Evolutionary conservation across 2,113 vertebrate genomes (phyloP), one percentile per base, ranked within the genome.

Genomic region (Otolemur garnettii): DNA sequence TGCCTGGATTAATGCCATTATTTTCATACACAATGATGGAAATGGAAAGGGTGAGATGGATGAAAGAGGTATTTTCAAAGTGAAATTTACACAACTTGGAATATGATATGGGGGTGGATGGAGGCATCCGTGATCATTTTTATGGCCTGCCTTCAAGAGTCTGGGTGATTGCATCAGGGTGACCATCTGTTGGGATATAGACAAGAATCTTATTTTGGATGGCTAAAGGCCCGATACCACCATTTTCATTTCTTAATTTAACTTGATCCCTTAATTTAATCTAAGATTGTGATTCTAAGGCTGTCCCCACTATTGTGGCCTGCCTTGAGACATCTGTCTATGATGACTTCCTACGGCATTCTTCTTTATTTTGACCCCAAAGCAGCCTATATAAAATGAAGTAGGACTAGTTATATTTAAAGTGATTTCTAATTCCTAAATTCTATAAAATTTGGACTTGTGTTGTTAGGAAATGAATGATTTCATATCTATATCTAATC

Each of bases 291-390:
- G 22, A 66, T 74, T 91, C 55, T 62, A 68, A 85, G 50, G 17
- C 53, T 85, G 17, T 71, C 30, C 1, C 14, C 18, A 74, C 19
- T 14, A 12, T 9, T 11, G 35, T 45, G 60, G 66, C 10, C 22
- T 45, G 60, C 26, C 88, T 86, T 22, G 79, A 18, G 62, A 62
- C 2, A 13, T 42, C 50, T 50, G 8, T 81, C 42, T 69, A 12
- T 1, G 30, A 0, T 60, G 35, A 80, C 21, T 19, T 55, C 22
- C 22, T 33, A 4, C 22, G 33, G 42, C 4, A 12, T n/a, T 84
- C 62, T 93, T 69, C n/a, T 87, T 81, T 6, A 42, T 57, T 89
- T 83, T 66, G 79, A 86, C 19, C 59, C 22, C 64, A 93, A 94
- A 92, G 8, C 42, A 92, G 8, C 42, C 33, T 42, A 30, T 15